phyloP scores from a whole-genome alignment of 2,888 invertebrate genomes.

The Cyrtodaria siliqua region DNA sequence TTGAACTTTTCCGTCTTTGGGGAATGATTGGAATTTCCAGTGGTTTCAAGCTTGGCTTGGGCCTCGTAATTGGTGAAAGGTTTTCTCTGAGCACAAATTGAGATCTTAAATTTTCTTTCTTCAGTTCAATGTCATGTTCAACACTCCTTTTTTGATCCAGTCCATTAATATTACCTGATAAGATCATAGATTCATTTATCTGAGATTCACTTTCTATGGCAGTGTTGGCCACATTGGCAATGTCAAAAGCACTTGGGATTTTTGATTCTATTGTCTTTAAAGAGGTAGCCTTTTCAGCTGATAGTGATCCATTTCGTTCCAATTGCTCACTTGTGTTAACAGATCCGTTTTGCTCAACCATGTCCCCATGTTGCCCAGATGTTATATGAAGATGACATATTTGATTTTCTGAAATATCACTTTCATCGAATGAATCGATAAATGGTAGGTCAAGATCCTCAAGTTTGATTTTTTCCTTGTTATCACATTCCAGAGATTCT shows the following conservation, averaged over 20 bases:
- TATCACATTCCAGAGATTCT: slow-evolving; percentile 46
- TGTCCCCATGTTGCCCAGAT: slow-evolving; percentile 4
- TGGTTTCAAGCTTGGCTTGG: slow-evolving; percentile 50
- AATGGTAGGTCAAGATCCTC: slow-evolving; percentile 57
- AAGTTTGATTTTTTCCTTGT: slow-evolving; percentile 50
- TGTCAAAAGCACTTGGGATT: neutral
- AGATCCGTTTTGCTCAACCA: neutral
- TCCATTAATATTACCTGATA: too few relatives aligned
- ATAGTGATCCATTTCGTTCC: neutral
- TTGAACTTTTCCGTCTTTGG: slow-evolving; percentile 31
- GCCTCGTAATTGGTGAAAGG: neutral
- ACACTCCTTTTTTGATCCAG: neutral
- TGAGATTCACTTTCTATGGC: neutral
- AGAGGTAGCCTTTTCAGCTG: slow-evolving; percentile 15
- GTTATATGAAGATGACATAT: slow-evolving; percentile 46
- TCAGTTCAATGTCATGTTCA: neutral
- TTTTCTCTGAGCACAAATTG: neutral
- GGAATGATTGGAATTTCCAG: slow-evolving; percentile 46
- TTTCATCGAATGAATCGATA: slow-evolving; percentile 56
- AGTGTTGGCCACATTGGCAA: neutral
- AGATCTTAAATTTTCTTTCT: neutral
- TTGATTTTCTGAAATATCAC: slow-evolving; percentile 44
- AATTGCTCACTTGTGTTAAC: neutral
- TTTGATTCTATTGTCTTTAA: neutral
- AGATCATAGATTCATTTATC: too few relatives aligned